Base-by-base conservation (phyloP, 2,888 invertebrate species). In the Onchidella celtica region DNA sequence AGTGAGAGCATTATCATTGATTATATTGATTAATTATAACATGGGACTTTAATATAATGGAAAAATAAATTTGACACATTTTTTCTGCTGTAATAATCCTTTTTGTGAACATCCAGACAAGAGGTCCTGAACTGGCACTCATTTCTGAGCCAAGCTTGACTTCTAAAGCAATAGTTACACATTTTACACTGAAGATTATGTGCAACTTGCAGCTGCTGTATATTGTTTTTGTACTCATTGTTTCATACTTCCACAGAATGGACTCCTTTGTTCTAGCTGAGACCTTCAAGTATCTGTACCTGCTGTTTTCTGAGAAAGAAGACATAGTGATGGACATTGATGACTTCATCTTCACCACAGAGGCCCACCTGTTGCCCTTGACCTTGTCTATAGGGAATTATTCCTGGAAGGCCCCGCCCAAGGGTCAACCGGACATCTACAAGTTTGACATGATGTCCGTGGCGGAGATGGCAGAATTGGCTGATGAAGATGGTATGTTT, bases 221-320 rank as follows among this genome's bases (percentile, higher is more conserved):
- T n/a, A n/a, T n/a, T n/a, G n/a, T n/a, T n/a, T n/a, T n/a, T n/a
- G n/a, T n/a, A n/a, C n/a, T n/a, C n/a, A n/a, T n/a, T n/a, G n/a
- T n/a, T n/a, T n/a, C n/a, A n/a, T n/a, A n/a, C n/a, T n/a, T n/a
- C 79, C 81, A 34, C 85, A 92, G 98, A 85, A 98, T 99, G 98
- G 99, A 99, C 93, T 99, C 99, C 0, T 99, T 97, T 94, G 98
- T 99, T 0, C 94, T 99, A 0, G 97, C 99, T 0, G 99, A 99
- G 94, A 99, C 99, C 0, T 97, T 99, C 91, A 99, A 99, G 93
- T 99, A 99, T 93, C 94, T 99, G 14, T 99, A 96, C 93, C 95
- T 99, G 92, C 94, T 99, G 81, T 99, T 99, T 93, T 96, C 98
- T 55, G 96, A 98, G 87, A 96, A 96, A 78, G 95, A 95, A 47